Evolutionary conservation across 2,113 vertebrate species (phyloP).

Genomic region (Columbina picui): DNA sequence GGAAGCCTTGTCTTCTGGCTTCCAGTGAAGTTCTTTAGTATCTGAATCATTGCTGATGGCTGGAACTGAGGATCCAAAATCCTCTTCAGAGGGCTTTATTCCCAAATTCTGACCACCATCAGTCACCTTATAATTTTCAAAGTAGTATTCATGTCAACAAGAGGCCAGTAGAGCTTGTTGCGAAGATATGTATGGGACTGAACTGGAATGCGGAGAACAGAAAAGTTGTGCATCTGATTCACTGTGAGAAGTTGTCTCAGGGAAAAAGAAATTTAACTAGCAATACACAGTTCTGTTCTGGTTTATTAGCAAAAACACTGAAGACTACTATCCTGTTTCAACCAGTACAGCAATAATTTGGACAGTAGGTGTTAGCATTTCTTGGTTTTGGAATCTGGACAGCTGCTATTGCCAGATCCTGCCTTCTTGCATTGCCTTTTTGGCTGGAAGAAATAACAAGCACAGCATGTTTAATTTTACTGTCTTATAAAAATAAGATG

Average conservation of each 20-base stretch:
- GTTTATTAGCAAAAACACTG: constrained; percentile 36
- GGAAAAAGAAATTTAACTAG: constrained; percentile 44
- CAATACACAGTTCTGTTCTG: constrained; percentile 28
- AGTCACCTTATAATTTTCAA: neutral
- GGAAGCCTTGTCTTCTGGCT: neutral
- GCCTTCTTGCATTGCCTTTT: constrained; percentile 64
- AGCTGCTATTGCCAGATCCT: constrained; percentile 32
- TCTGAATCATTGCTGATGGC: neutral
- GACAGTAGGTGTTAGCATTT: constrained; percentile 53
- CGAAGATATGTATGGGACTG: neutral
- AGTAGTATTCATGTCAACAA: neutral
- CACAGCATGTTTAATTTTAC: constrained; percentile 55
- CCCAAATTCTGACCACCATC: neutral
- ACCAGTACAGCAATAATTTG: constrained; percentile 46
- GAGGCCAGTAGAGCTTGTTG: neutral
- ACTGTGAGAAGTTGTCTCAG: neutral
- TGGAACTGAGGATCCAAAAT: neutral
- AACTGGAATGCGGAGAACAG: neutral
- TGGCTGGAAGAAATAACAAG: constrained; percentile 41
- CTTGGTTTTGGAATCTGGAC: constrained; percentile 64
- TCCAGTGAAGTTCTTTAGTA: neutral
- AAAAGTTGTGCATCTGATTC: constrained; percentile 15
- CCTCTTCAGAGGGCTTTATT: neutral
- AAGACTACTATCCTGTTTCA: constrained; percentile 22
- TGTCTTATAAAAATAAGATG: constrained; percentile 31